phyloP scores from a whole-genome alignment of 2,113 vertebrate species.

The Onychorhynchus coronatus region DNA sequence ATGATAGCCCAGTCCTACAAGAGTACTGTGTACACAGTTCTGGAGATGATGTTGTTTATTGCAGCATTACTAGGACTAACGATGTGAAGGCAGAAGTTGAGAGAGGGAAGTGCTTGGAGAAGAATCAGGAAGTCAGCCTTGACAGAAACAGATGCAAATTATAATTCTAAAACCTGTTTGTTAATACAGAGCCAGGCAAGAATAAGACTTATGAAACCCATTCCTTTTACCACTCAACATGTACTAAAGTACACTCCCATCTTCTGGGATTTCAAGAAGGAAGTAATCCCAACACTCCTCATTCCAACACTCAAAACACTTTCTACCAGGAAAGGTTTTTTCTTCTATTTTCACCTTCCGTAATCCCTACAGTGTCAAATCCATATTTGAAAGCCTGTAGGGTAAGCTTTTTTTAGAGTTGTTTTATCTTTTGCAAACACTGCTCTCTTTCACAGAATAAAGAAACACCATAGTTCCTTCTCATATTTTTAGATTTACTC shows the following conservation, averaged over 20 bases:
- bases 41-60: not conserved
- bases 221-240: not conserved
- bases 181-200: not conserved
- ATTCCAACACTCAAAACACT: no score
- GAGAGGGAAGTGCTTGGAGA: not conserved
- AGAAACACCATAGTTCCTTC: not conserved
- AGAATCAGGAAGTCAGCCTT: not conserved
- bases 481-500: not conserved
- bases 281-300: not conserved
- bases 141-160: not conserved
- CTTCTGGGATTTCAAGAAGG: not conserved
- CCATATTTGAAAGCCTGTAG: not conserved
- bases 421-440: not conserved
- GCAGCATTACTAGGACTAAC: not conserved
- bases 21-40: not conserved
- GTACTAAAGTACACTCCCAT: not conserved
- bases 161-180: not conserved
- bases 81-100: not conserved
- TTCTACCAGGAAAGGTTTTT: not conserved
- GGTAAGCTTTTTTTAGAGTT: not conserved
- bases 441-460: not conserved
- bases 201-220: not conserved
- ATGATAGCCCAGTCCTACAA: not conserved
- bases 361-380: not conserved
- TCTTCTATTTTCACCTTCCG: not conserved